Evolutionary conservation across 2,113 vertebrate genomes (phyloP).

Genomic region (Microcebus murinus): DNA sequence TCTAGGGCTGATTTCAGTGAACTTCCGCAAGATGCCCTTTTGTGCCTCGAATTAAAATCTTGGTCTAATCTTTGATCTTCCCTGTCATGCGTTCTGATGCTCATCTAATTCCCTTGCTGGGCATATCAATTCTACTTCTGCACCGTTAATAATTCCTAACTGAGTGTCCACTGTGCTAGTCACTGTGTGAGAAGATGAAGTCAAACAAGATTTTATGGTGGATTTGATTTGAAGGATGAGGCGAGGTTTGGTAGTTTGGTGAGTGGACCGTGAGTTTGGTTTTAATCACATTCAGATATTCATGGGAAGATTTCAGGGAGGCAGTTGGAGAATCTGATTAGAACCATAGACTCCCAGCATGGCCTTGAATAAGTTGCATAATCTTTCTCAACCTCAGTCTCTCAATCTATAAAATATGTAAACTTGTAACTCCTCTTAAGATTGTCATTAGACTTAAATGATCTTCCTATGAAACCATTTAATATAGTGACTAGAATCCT

Average conservation of each 20-base stretch:
- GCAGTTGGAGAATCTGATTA: neutral
- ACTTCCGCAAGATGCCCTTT: neutral
- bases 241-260: neutral
- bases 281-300: neutral
- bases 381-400: neutral
- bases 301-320: neutral
- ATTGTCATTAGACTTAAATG: neutral
- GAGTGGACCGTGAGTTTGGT: neutral
- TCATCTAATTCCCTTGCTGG: neutral
- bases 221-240: neutral
- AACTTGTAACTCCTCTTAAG: neutral
- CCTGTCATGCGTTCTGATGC: no score
- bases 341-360: neutral
- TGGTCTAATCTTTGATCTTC: neutral
- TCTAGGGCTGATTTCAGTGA: neutral
- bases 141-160: neutral
- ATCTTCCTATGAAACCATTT: neutral
- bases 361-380: neutral
- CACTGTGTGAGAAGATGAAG: neutral
- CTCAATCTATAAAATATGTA: neutral
- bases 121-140: neutral
- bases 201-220: neutral
- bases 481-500: neutral
- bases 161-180: neutral
- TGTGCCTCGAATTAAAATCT: neutral